phyloP scores from a whole-genome alignment of 37 sponge, comb jelly and placozoan species.

The Eunapius fragilis region DNA sequence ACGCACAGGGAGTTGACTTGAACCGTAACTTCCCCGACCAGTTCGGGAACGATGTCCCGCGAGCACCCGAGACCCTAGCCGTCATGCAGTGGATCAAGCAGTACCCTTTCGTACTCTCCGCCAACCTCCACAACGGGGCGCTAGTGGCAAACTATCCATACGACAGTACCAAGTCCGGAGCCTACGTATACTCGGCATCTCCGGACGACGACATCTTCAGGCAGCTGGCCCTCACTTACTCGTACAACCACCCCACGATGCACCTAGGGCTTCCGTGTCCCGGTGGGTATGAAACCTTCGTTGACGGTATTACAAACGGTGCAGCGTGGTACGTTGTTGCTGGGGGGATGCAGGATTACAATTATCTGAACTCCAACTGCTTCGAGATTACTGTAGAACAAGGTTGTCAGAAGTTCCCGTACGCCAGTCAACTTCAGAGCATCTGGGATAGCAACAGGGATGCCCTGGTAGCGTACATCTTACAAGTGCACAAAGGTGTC shows the following conservation, averaged over 20 bases:
- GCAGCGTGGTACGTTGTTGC: slow-evolving; percentile 93
- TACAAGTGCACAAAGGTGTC: slow-evolving; percentile 83
- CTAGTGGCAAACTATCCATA: slow-evolving; percentile 96
- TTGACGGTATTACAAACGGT: slow-evolving; percentile 94
- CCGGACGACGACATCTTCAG: slow-evolving; percentile 89
- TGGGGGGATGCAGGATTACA: slow-evolving; percentile 98
- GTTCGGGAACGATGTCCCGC: slow-evolving; percentile 9
- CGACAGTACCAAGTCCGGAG: slow-evolving; percentile 63
- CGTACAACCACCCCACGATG: slow-evolving; percentile 82
- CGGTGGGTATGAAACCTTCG: slow-evolving; percentile 43
- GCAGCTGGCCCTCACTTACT: slow-evolving; percentile 79
- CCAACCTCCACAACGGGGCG: slow-evolving; percentile 94
- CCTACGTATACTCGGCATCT: slow-evolving; percentile 14
- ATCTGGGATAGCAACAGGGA: slow-evolving; percentile 83
- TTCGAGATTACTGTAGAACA: slow-evolving; percentile 97
- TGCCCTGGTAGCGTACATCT: slow-evolving; percentile 75
- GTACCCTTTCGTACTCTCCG: slow-evolving; percentile 91
- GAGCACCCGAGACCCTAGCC: slow-evolving; percentile 82
- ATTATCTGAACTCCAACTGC: slow-evolving; percentile 84
- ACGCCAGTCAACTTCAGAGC: slow-evolving; percentile 34
- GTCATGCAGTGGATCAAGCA: slow-evolving; percentile 86
- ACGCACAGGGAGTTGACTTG: slow-evolving; percentile 87
- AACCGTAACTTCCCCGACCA: slow-evolving; percentile 94
- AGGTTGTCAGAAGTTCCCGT: slow-evolving; percentile 90
- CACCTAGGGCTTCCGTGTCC: slow-evolving; percentile 66